Evolutionary conservation across 2,797 vertebrate genomes (phyloP), one percentile per base, ranked within the genome.

Genomic region (Anas georgica): DNA sequence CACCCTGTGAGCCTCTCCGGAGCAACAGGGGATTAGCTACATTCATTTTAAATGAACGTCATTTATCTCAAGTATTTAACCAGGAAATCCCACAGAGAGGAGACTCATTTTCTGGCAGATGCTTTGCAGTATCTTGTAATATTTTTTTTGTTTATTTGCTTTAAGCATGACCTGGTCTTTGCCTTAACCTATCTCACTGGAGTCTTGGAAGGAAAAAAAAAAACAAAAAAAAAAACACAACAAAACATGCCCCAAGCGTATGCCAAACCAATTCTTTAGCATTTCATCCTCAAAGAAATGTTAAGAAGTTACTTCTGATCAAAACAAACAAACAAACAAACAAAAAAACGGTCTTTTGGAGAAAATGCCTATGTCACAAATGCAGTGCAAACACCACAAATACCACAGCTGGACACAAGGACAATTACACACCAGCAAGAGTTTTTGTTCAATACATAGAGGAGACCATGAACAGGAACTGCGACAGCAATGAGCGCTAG

Each of bases 11-110:
- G 83, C 48, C 33, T 64, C 90, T 90, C 75, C 2, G 14, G 72
- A 95, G 84, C 84, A 92, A 45, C 78, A 72, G 52, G 89, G 83
- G 88, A 96, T 94, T 95, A 95, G 91, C 60, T 80, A 60, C 60
- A 56, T 55, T 80, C 68, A 46, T 85, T 72, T 90, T 50, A 83
- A 95, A 94, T 29, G 60, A 89, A 87, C 0, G 1, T 41, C 78
- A 89, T 85, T 94, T 85, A 92, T 85, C 86, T 92, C 45, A 31
- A 55, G 86, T 28, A 81, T 91, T 94, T 93, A 86, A 73, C 18
- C 67, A 92, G 86, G 77, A 89, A 94, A 91, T 83, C 96, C 83
- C 6, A 1, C 76, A 39, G 66, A 48, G 90, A 91, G 68, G 67
- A 92, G 81, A 62, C 56, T 86, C 68, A 41, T 20, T 86, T 83